A percentile compares a stretch with the other conserved stretches of the same genome.
phyloP scores from a whole-genome alignment of 2,113 vertebrate species.

The Dasypus novemcinctus region DNA sequence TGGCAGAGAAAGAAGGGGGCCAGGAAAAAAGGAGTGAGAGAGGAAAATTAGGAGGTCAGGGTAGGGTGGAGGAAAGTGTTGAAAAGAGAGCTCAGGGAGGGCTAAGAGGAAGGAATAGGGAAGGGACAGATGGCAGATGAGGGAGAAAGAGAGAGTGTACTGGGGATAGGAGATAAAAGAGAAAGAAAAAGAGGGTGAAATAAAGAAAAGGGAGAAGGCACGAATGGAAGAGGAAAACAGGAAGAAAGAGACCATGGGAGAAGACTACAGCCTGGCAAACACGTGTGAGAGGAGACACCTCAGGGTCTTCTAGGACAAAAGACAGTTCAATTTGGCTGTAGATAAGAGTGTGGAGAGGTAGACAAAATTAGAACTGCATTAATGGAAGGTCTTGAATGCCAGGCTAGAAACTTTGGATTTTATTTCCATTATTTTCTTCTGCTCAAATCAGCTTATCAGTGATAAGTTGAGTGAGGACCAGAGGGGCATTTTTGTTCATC shows the following conservation, averaged over 20 bases:
- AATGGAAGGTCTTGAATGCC: not conserved
- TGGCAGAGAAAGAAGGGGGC: not conserved
- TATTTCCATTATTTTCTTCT: slow-evolving; percentile 41
- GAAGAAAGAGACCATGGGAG: not conserved
- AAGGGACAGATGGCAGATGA: not conserved
- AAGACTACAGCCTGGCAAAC: not conserved
- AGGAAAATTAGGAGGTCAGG: not conserved
- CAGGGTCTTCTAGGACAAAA: not conserved
- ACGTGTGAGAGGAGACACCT: not conserved
- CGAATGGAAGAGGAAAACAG: slow-evolving; percentile 13
- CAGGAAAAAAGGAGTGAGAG: not conserved
- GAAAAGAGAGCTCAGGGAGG: not conserved
- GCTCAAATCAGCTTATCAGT: not conserved
- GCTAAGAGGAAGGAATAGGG: not conserved
- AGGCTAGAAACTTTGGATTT: slow-evolving; percentile 40
- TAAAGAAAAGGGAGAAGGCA: not conserved
- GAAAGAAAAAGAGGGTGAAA: not conserved
- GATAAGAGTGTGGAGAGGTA: not conserved
- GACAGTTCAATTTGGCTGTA: slow-evolving; percentile 4
- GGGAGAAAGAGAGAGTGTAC: not conserved
- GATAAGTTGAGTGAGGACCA: slow-evolving; percentile 5
- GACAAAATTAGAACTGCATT: slow-evolving; percentile 5
- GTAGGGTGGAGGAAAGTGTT: not conserved
- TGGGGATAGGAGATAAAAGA: not conserved
- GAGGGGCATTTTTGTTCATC: slow-evolving; percentile 22